Percentiles rank a stretch among this genome's conserved stretches.
Conservation (phyloP, 1,140 invertebrate genomes). For the Lethocerus indicus region DNA sequence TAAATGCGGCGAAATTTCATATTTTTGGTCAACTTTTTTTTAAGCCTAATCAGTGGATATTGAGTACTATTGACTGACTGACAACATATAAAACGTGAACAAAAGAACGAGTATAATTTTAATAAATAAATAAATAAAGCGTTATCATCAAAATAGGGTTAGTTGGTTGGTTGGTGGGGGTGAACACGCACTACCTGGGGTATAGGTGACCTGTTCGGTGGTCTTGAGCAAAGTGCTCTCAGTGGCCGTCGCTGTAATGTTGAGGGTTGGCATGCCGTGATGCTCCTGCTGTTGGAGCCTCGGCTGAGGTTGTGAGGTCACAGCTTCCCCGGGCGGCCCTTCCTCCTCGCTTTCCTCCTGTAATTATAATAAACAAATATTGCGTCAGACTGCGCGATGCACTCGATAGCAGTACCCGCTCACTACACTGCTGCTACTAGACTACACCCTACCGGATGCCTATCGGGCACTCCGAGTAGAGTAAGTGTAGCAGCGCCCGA, state of each 20-base stretch:
- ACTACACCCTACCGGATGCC: not conserved
- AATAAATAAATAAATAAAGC: not conserved
- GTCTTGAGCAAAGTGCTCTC: constrained; percentile 15
- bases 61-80: no score
- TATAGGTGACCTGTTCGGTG: constrained; percentile 15
- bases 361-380: constrained; percentile 3
- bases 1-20: no score
- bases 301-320: constrained; percentile 16
- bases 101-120: not conserved
- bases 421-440: not conserved
- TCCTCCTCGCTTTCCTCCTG: constrained; percentile 17
- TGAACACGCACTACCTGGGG: constrained; percentile 14
- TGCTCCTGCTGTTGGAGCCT: constrained; percentile 3
- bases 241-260: no score
- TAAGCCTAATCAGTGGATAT: no score
- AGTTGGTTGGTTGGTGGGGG: not conserved
- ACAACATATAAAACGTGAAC: no score
- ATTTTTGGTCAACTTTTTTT: no score
- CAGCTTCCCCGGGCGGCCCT: constrained; percentile 11
- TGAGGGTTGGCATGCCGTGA: constrained; percentile 11
- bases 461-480: not conserved
- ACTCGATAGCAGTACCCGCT: not conserved
- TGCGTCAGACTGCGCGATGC: not conserved
- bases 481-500: not conserved
- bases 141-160: not conserved